A percentile compares a stretch with the other conserved stretches of the same genome.
These are phyloP conservation scores for Axis porcinus DNA, from an alignment of 2,113 vertebrate genomes.

Conservation along the genomic window DNA sequence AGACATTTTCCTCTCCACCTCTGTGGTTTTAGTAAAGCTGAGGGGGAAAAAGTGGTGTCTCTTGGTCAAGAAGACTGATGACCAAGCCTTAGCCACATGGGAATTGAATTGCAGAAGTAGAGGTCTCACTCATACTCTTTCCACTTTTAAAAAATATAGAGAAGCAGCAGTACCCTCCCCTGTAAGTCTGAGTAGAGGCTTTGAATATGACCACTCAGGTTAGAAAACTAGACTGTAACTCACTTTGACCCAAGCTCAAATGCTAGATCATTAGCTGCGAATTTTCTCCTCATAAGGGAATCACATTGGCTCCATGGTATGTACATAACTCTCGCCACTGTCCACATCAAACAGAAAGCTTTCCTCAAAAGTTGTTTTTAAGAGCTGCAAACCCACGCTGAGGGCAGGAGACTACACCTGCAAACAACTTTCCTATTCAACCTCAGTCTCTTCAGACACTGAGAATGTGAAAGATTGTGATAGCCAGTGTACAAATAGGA, in stretches of 20 bases:
- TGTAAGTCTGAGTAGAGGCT: neutral
- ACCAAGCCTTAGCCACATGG: neutral
- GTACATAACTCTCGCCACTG: conserved; percentile 51
- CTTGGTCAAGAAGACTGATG: conserved; percentile 23
- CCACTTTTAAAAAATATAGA: neutral
- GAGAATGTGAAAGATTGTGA: conserved; percentile 58
- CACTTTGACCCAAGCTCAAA: neutral
- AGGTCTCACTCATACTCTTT: neutral
- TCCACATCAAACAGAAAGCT: conserved; percentile 62
- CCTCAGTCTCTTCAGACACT: conserved; percentile 38
- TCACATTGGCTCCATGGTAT: neutral
- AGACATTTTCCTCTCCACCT: conserved; percentile 17
- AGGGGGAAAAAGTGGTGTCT: neutral
- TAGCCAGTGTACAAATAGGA: conserved; percentile 60
- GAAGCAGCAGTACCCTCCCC: neutral
- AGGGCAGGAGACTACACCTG: conserved; percentile 48
- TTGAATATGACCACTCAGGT: neutral
- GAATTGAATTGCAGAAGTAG: neutral
- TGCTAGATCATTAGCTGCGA: neutral
- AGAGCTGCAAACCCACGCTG: neutral
- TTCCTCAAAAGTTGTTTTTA: conserved; percentile 55
- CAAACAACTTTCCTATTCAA: conserved; percentile 47
- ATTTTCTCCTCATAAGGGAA: conserved; percentile 25
- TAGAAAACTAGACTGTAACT: conserved; percentile 17
- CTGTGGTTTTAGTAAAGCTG: conserved; percentile 34